These are phyloP conservation scores for Cyrtonyx montezumae DNA, from an alignment of 2,113 vertebrate genomes.

Conservation along the genomic window DNA sequence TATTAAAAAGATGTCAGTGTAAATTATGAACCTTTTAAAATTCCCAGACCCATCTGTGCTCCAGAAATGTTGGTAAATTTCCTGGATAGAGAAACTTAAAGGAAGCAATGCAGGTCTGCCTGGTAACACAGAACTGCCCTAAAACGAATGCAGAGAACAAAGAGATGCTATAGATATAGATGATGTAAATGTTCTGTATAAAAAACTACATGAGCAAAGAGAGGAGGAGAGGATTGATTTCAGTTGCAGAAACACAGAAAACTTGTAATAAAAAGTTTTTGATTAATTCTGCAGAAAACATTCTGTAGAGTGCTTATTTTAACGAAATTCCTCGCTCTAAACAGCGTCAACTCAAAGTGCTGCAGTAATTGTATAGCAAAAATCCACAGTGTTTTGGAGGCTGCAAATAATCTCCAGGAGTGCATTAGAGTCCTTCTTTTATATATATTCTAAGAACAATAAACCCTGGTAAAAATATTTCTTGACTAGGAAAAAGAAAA, in stretches of 20 bases:
- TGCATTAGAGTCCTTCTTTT: background rate
- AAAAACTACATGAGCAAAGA: background rate
- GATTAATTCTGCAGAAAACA: background rate
- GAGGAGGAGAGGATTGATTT: background rate
- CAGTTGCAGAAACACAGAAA: background rate
- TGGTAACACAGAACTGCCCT: background rate
- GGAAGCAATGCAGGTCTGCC: background rate
- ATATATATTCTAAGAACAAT: background rate
- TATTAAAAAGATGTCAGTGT: background rate
- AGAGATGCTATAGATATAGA: background rate
- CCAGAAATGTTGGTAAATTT: background rate
- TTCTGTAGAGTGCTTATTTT: conserved; percentile 5
- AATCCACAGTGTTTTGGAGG: background rate
- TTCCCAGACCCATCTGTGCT: background rate
- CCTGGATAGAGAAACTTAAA: background rate
- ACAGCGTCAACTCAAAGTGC: background rate
- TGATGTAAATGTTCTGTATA: background rate
- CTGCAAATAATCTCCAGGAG: conserved; percentile 23
- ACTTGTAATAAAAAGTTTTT: background rate
- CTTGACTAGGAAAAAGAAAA: background rate
- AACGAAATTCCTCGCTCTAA: background rate
- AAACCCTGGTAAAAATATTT: conserved; percentile 35
- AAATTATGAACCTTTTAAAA: background rate
- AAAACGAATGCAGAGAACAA: background rate
- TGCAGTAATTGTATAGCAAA: conserved; percentile 34